Evolutionary conservation across 64 coral and sea anemone genomes (phyloP).

Genomic region (Pocillopora damicornis): DNA sequence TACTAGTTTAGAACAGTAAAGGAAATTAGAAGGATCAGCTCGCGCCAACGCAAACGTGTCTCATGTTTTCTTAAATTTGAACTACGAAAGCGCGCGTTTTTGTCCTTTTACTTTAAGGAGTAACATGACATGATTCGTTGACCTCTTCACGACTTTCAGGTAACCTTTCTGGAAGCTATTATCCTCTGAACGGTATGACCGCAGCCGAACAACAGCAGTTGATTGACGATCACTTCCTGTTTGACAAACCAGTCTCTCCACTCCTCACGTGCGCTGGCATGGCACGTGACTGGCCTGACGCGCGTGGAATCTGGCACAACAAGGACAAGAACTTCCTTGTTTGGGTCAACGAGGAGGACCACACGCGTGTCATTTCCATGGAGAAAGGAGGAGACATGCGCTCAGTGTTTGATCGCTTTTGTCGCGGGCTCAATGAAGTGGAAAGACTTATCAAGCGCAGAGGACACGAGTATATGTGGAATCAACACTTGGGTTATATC

Average conservation of each 20-base stretch:
- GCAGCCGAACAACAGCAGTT: conserved; percentile 89
- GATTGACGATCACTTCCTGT: conserved; percentile 96
- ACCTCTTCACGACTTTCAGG: conserved; percentile 37
- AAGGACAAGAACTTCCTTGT: conserved; percentile 92
- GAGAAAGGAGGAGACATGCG: conserved; percentile 94
- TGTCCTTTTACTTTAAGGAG: no score
- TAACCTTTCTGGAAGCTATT: conserved; percentile 83
- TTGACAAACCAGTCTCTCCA: conserved; percentile 98
- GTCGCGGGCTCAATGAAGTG: conserved; percentile 82
- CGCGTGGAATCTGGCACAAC: conserved; percentile 96
- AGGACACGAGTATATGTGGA: conserved; percentile 97
- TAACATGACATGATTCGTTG: neutral
- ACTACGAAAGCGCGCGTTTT: neutral
- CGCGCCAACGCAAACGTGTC: no score
- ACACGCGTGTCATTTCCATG: conserved; percentile 99
- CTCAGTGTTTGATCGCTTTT: conserved; percentile 91
- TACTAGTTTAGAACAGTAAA: no score
- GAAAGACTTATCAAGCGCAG: conserved; percentile 92
- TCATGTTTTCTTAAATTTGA: no score
- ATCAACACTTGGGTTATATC: conserved; percentile 91
- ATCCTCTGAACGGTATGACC: conserved; percentile 94
- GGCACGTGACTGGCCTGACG: conserved; percentile 99
- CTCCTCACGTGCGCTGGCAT: conserved; percentile 97
- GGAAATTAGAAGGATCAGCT: no score
- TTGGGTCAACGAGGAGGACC: conserved; percentile 98